Percentiles rank a stretch among this genome's conserved stretches.
Conservation (phyloP, 2,113 vertebrate genomes). For the Nyctereutes procyonoides region DNA sequence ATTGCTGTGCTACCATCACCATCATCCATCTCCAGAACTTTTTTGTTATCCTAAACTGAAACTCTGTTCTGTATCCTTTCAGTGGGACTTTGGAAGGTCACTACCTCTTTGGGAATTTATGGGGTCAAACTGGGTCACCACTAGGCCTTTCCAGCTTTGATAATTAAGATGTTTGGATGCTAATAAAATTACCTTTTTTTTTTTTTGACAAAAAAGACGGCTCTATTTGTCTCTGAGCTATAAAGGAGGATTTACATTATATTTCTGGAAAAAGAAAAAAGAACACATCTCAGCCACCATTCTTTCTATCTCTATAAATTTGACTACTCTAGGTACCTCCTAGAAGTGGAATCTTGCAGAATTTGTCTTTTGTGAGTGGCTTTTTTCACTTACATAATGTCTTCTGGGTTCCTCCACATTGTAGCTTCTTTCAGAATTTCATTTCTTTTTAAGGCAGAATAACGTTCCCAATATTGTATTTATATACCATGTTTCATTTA, state of each 20-base stretch:
- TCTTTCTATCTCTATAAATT: background rate
- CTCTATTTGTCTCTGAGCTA: slow-evolving; percentile 49
- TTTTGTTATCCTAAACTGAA: background rate
- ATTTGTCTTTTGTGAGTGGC: background rate
- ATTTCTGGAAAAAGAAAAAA: slow-evolving; percentile 42
- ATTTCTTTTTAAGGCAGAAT: slow-evolving; percentile 34
- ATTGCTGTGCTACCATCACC: background rate
- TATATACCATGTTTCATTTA: background rate
- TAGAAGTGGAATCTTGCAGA: background rate
- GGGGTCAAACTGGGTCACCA: background rate
- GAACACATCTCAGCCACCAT: background rate
- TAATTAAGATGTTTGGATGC: slow-evolving; percentile 36
- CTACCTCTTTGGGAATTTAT: background rate
- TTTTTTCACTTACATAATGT: background rate
- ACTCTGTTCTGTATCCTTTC: background rate
- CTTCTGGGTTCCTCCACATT: background rate
- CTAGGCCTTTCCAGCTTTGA: slow-evolving; percentile 2
- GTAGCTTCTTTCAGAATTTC: background rate
- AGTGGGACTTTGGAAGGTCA: background rate
- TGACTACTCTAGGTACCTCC: background rate
- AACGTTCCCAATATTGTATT: background rate
- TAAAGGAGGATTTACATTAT: slow-evolving; percentile 63
- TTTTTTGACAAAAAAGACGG: slow-evolving; percentile 53
- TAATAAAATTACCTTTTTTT: slow-evolving; percentile 51
- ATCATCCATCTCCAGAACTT: background rate